Percentiles rank a stretch among this genome's conserved stretches.
These are phyloP conservation scores for Spatula clypeata DNA, from an alignment of 2,797 vertebrate genomes.

Conservation along the genomic window DNA sequence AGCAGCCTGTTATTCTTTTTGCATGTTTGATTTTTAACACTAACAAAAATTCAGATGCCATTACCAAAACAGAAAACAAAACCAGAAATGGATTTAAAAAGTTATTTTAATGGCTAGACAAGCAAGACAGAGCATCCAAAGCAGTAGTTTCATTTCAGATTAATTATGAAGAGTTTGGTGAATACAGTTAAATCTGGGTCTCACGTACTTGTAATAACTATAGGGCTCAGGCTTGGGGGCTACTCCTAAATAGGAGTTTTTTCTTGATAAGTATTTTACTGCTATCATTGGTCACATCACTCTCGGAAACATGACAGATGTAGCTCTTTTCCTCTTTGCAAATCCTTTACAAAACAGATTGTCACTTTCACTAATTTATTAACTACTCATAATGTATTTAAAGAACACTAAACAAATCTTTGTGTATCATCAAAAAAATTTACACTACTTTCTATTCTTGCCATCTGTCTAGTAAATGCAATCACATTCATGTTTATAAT, in stretches of 20 bases:
- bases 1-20: neutral
- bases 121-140: constrained; percentile 16
- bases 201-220: neutral
- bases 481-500: neutral
- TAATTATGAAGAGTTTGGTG: neutral
- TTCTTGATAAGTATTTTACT: constrained; percentile 52
- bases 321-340: neutral
- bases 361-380: neutral
- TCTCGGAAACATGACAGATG: neutral
- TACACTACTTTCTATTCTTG: neutral
- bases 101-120: constrained; percentile 45
- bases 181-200: neutral
- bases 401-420: neutral
- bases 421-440: neutral
- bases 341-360: constrained; percentile 7
- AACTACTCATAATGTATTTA: neutral
- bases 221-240: neutral
- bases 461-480: neutral
- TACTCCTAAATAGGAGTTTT: constrained; percentile 49
- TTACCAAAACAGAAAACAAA: constrained; percentile 39
- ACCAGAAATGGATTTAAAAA: constrained; percentile 65
- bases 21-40: neutral
- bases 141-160: neutral
- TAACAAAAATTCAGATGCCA: neutral
- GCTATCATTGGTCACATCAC: neutral